Conservation (phyloP, 2,797 vertebrate species). For the Onychomys leucogaster region DNA sequence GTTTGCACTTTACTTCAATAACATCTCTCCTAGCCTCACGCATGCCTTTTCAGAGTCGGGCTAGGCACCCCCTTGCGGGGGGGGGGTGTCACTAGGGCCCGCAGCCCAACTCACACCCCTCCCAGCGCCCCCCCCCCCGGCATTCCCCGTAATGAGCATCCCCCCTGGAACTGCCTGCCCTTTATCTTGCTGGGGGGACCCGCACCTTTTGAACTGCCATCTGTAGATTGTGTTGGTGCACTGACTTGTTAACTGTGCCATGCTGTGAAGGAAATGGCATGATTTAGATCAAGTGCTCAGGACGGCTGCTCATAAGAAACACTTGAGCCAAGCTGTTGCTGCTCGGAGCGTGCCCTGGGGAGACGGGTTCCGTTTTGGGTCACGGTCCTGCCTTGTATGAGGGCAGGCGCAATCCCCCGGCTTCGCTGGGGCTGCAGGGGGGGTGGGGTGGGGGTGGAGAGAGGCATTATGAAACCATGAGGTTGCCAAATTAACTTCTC, state of each 20-base stretch:
- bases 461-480: conserved; percentile 99
- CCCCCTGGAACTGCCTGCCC: conserved; percentile 89
- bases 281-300: conserved; percentile 98
- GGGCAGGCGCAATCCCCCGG: conserved; percentile 89
- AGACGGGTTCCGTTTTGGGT: conserved; percentile 99
- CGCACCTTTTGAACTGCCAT: conserved; percentile 94
- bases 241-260: conserved; percentile 95
- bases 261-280: conserved; percentile 98
- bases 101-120: conserved; percentile 80
- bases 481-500: conserved; percentile 99
- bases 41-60: conserved; percentile 81
- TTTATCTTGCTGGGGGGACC: conserved; percentile 91
- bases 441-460: conserved; percentile 87
- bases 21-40: conserved; percentile 73
- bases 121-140: conserved; percentile 81
- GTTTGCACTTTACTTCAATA: conserved; percentile 86
- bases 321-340: conserved; percentile 99
- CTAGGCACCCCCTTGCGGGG: conserved; percentile 77
- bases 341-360: conserved; percentile 99
- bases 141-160: conserved; percentile 90
- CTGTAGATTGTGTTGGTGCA: conserved; percentile 92
- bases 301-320: conserved; percentile 96
- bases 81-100: conserved; percentile 79
- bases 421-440: conserved; percentile 89
- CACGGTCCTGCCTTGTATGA: conserved; percentile 93